phyloP scores from a whole-genome alignment of 2,888 invertebrate genomes.

The Gnatocerus cornutus region DNA sequence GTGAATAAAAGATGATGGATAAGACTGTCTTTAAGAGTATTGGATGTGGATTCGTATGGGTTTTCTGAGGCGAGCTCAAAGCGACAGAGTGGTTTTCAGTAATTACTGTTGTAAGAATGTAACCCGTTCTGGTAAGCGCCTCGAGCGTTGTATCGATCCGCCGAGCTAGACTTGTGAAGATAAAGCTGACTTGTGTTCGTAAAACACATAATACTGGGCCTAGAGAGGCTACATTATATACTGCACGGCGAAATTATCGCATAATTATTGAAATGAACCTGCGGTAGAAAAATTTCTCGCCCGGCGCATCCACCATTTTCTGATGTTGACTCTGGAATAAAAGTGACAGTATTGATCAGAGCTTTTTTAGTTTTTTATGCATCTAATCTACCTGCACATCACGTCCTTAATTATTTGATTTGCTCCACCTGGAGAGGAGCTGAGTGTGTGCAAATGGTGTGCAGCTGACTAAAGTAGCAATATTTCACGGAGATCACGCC shows the following conservation, averaged over 20 bases:
- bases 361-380: too few species aligned
- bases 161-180: slow-evolving; percentile 34
- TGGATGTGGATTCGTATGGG: slow-evolving; percentile 57
- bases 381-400: neutral
- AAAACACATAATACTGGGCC: slow-evolving; percentile 35
- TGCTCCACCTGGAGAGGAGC: slow-evolving; percentile 32
- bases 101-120: slow-evolving; percentile 62
- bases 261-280: too few species aligned
- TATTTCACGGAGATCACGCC: slow-evolving; percentile 36
- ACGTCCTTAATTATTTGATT: slow-evolving; percentile 31
- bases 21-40: slow-evolving; percentile 39
- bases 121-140: slow-evolving; percentile 57
- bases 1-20: slow-evolving; percentile 35
- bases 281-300: too few species aligned
- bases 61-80: slow-evolving; percentile 52
- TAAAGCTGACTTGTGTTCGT: slow-evolving; percentile 32
- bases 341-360: too few species aligned
- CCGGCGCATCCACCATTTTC: too few species aligned
- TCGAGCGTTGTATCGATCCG: slow-evolving; percentile 56
- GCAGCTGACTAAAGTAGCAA: slow-evolving; percentile 40
- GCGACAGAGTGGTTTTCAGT: slow-evolving; percentile 61
- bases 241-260: too few species aligned
- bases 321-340: too few species aligned
- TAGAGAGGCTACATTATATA: too few species aligned
- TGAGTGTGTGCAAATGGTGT: slow-evolving; percentile 26